Evolutionary conservation across 1,140 invertebrate species (phyloP), one percentile per base, ranked within the genome.

Genomic region (Homalodisca vitripennis): DNA sequence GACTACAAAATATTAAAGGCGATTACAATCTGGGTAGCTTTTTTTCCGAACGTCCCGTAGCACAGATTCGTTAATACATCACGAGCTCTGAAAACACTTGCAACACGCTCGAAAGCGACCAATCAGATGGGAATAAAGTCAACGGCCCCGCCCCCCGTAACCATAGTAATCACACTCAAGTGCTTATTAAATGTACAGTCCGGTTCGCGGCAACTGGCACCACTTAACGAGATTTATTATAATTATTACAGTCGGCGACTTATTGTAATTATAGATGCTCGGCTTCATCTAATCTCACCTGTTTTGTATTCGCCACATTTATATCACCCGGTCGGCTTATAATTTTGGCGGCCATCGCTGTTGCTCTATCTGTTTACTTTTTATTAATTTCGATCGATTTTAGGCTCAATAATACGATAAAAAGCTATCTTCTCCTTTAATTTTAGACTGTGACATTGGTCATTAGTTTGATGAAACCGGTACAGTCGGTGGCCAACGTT

Each of bases 151-250:
- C 63, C 63, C 63, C 63, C 41, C 41, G 63, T 66, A 46, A 66
- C 63, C 63, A 66, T 66, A 66, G 63, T 66, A 66, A 66, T 66
- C 63, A 34, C 63, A 34, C n/a, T 22, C n/a, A n/a, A n/a, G 32
- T 66, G 63, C 63, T 66, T 66, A 66, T 66, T 66, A 66, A 66
- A 66, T 66, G 63, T 66, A 66, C 63, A 66, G 34, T 66, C 63
- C 14, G 24, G 3, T 13, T 26, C 55, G 22, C 2, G 22, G n/a
- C 2, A 60, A 60, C 55, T 60, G 55, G 55, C 55, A 41, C 55
- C 29, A 46, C 63, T 66, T 66, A 46, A 17, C 13, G 10, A 12
- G 63, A 66, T 66, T 66, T 66, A 66, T 66, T 17, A 29, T 66
- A 66, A 66, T 66, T 66, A 66, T 66, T 66, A 46, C 41, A 66